Percentiles rank a stretch among this genome's conserved stretches.
These are phyloP conservation scores for Schizothorax lantsangensis DNA, from an alignment of 2,797 vertebrate species.

Conservation along the genomic window DNA sequence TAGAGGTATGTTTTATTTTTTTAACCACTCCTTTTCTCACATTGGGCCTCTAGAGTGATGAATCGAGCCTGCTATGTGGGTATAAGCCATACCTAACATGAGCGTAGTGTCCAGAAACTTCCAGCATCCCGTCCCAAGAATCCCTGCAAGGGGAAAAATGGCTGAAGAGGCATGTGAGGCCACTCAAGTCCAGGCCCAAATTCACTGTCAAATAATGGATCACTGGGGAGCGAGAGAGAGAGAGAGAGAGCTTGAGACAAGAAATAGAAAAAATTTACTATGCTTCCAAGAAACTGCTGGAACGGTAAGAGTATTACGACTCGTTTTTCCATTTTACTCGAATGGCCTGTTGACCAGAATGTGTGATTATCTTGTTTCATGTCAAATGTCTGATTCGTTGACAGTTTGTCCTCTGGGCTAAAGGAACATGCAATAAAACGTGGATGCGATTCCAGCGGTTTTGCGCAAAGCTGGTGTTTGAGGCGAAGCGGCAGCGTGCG, in stretches of 20 bases:
- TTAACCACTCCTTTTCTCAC: slow-evolving; percentile 34
- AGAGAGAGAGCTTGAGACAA: slow-evolving; percentile 54
- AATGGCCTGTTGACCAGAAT: slow-evolving; percentile 62
- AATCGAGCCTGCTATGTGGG: slow-evolving; percentile 59
- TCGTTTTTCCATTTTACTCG: slow-evolving; percentile 67
- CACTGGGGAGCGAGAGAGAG: slow-evolving; percentile 65
- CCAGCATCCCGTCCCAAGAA: slow-evolving; percentile 71
- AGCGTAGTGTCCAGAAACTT: slow-evolving; percentile 72
- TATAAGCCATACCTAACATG: slow-evolving; percentile 75
- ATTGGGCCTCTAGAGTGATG: slow-evolving; percentile 33
- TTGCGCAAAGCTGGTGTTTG: slow-evolving; percentile 64
- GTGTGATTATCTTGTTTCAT: slow-evolving; percentile 64
- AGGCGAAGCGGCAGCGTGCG: slow-evolving; percentile 55
- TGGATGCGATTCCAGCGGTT: slow-evolving; percentile 59
- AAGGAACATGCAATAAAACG: slow-evolving; percentile 57
- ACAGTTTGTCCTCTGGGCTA: slow-evolving; percentile 56
- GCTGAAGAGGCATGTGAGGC: slow-evolving; percentile 75
- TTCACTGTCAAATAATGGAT: slow-evolving; percentile 80
- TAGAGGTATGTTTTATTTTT: background rate
- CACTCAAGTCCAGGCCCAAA: slow-evolving; percentile 72
- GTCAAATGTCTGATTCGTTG: slow-evolving; percentile 56
- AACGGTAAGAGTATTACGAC: slow-evolving; percentile 63
- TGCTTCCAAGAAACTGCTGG: slow-evolving; percentile 73
- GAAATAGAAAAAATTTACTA: slow-evolving; percentile 67
- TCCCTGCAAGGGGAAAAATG: slow-evolving; percentile 67